Base-by-base conservation (phyloP, 2,113 vertebrate genomes). In the Telmatochromis brachygnathus region DNA sequence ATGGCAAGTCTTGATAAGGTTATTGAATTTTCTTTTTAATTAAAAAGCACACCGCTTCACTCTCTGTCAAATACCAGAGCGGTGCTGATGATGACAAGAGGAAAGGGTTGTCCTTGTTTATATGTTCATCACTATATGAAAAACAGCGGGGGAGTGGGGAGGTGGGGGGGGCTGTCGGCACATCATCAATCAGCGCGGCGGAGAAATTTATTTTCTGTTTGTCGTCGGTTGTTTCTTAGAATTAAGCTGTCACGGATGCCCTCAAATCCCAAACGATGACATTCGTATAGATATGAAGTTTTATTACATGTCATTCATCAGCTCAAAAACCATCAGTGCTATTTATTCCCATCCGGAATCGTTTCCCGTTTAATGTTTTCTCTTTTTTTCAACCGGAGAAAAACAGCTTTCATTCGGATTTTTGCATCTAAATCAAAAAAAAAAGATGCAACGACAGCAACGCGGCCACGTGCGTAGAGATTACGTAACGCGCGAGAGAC, bases 1-100 rank as follows among this genome's bases (percentile, higher is more conserved):
- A 96, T 94, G 94, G 95, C 95, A 93, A 91, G 84, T 92, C 94
- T 90, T 94, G 92, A 95, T 95, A 95, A 94, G 96, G 89, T 91
- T 95, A 96, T 95, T 95, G 95, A 92, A 95, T 95, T 96, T 93
- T 88, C 83, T 84, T 94, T 96, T 95, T 96, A 96, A 96, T 96
- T 96, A 96, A 96, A 96, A 96, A 94, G 82, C 95, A 94, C 81
- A 94, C 88, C 23, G 35, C 88, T 21, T 84, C 83, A 53, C 89
- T 81, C 70, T 86, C 90, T 81, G 91, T 92, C 94, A 94, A 92
- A 89, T 58, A 49, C 70, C 88, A 14, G 33, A 10, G 60, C 62
- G 6, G 9, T 49, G 39, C 73, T 17, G 88, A 73, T 51, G 93
- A 87, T 73, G 84, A 70, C 84, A 21, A 21, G 75, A 79, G 89